Evolutionary conservation across 1,140 invertebrate species (phyloP), one percentile per base, ranked within the genome.

Genomic region (Lordiphosa clarofinis): DNA sequence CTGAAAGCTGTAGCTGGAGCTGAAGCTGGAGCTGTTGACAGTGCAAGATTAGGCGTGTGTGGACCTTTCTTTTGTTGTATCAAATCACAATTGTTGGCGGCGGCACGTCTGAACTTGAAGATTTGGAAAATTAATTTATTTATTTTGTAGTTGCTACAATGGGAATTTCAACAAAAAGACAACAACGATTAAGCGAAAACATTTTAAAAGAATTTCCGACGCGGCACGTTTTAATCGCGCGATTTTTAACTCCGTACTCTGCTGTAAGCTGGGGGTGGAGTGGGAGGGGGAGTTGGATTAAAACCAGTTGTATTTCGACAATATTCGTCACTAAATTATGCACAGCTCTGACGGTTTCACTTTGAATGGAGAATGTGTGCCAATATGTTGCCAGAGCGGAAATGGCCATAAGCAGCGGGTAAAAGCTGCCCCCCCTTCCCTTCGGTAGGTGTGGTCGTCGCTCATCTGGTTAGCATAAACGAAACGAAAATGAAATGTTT

Each of bases 71-170:
- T 81, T 81, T 81, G 65, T 67, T 60, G 37, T 52, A 84, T 82
- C 71, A 72, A 75, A 75, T 56, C 76, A 81, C 75, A 81, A 82
- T 74, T 46, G 52, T 40, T 52, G 62, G 35, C 43, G 56, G 58
- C 76, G 72, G 78, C 78, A 82, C 76, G 76, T 84, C 59, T 82
- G 76, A 82, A 76, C 76, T 82, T 84, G 76, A 69, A 74, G 49
- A 36, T 54, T 69, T 56, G 39, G 68, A 44, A 42, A 50, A 79
- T 81, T 71, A 68, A 60, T 69, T 53, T 57, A 28, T 66, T 19
- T 47, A 37, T 50, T 49, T 54, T n/a, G n/a, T n/a, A n/a, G 12
- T 48, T 49, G 61, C 60, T 75, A 53, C 47, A 67, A 52, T 55
- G 61, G 48, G 56, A 75, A 75, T 62, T 84, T 73, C 64, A 73